A percentile compares a stretch with the other conserved stretches of the same genome.
These are phyloP conservation scores for Xenopus tropicalis DNA, from an alignment of 2,113 vertebrate genomes.

Conservation along the genomic window DNA sequence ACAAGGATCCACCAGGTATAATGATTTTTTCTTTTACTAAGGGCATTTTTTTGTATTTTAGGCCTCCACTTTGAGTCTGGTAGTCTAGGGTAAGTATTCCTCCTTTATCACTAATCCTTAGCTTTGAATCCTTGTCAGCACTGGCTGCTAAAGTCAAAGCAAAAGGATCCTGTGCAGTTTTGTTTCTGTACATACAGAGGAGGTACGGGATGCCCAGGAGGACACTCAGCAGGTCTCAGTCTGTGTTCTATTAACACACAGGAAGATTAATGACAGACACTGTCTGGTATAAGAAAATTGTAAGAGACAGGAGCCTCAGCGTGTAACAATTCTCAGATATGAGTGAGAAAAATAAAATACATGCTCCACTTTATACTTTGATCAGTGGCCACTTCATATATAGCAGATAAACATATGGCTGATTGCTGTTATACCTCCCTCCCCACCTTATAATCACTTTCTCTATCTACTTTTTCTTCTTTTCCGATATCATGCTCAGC, in stretches of 20 bases:
- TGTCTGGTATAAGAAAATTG: conserved; percentile 33
- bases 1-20: too few relatives aligned
- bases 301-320: conserved; percentile 17
- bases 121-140: too few relatives aligned
- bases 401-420: conserved; percentile 9
- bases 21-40: too few relatives aligned
- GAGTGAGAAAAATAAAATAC: conserved; percentile 36
- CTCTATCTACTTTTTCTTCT: background rate
- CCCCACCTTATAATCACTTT: conserved; percentile 3
- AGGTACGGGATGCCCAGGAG: conserved; percentile 13
- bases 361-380: conserved; percentile 26
- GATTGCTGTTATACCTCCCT: conserved; percentile 10
- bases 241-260: conserved; percentile 41
- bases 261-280: conserved; percentile 38
- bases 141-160: background rate
- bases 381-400: conserved; percentile 11
- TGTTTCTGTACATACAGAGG: conserved; percentile 6
- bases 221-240: conserved; percentile 27
- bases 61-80: too few relatives aligned
- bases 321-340: conserved; percentile 21
- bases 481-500: background rate
- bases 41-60: too few relatives aligned
- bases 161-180: background rate
- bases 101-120: too few relatives aligned
- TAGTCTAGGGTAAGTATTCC: too few relatives aligned